Evolutionary conservation across 2,113 vertebrate genomes (phyloP).

Genomic region (Corythornis cristatus): DNA sequence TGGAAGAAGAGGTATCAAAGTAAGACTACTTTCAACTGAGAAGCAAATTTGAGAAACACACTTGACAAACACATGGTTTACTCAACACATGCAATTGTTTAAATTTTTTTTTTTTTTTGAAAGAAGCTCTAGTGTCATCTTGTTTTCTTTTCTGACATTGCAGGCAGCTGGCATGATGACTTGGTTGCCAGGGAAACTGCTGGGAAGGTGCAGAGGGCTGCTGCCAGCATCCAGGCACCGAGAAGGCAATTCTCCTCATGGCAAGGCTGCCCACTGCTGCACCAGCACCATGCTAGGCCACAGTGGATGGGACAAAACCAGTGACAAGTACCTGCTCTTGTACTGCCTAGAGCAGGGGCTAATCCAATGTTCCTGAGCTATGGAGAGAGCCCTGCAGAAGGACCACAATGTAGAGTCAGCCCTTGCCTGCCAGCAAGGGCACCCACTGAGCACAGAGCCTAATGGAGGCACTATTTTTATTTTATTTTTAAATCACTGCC

Average conservation of each 20-base stretch:
- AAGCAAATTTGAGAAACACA: neutral
- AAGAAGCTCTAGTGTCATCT: neutral
- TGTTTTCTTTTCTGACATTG: constrained; percentile 40
- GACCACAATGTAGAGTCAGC: neutral
- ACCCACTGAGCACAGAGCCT: neutral
- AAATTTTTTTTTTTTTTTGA: no score
- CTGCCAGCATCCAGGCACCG: neutral
- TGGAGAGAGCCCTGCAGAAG: neutral
- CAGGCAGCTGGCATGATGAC: constrained; percentile 37
- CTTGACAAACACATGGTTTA: neutral
- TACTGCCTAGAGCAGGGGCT: accelerated
- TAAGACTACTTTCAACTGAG: neutral
- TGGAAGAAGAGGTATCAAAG: neutral
- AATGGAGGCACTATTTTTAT: neutral
- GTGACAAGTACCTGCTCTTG: neutral
- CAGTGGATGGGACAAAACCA: accelerated
- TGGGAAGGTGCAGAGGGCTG: constrained; percentile 15
- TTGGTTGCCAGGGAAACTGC: constrained; percentile 76
- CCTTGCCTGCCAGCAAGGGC: neutral
- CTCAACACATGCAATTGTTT: neutral
- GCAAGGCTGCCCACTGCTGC: neutral
- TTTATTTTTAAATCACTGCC: constrained; percentile 61
- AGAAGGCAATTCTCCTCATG: neutral
- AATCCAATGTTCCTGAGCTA: neutral
- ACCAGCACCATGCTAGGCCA: neutral